Evolutionary conservation across 1,140 invertebrate species (phyloP), one percentile per base, ranked within the genome.

Genomic region (Lasioglossum albipes): DNA sequence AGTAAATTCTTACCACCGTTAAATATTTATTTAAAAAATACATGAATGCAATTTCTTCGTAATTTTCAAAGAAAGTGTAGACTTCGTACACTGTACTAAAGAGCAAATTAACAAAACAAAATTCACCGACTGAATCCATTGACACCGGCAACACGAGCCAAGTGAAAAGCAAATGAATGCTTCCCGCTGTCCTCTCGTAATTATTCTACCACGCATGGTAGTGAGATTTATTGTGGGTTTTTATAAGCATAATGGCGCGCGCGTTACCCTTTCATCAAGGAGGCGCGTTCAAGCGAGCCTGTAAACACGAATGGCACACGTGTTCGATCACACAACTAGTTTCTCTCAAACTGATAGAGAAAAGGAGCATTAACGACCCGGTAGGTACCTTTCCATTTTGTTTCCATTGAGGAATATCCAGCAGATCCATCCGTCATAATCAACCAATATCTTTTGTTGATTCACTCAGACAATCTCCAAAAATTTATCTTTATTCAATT

Each of bases 241-340:
- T 77, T 71, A 49, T 52, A 71, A 70, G 67, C 7, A 27, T 71
- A 77, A 71, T 77, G 31, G 57, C 27, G 42, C 27, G 20, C 41
- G 67, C 75, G 36, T 77, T 77, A 77, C 75, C 75, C 75, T 77
- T 77, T 77, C 75, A 77, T 77, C 67, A 71, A 62, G 67, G 31
- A 77, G 57, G 42, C 41, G 36, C 42, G 57, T 69, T 77, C 41
- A 31, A 77, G 71, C 57, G 54, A 71, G 75, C 67, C 67, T 70
- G 57, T 77, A 77, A 71, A 71, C 42, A 77, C 67, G 31, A 77
- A 77, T 52, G 54, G 75, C 67, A 71, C 75, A 77, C 67, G 67
- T 77, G 67, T 77, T 77, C 75, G 20, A 77, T 62, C 75, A 20
- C 31, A 41, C 27, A 9, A 27, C 13, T 61, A 27, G 67, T 77